phyloP scores from a whole-genome alignment of 2,888 invertebrate genomes.

The Agrotis puta region DNA sequence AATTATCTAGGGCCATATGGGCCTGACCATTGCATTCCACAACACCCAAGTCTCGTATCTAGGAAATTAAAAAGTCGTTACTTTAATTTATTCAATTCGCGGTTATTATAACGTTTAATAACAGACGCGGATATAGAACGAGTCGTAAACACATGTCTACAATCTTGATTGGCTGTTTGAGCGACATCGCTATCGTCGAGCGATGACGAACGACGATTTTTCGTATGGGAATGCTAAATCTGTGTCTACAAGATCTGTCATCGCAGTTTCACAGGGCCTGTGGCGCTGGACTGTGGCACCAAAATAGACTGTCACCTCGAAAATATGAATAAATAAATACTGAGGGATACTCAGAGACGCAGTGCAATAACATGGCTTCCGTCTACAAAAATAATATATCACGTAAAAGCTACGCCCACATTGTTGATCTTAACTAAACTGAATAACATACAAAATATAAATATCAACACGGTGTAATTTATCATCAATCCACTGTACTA shows the following conservation, averaged over 20 bases:
- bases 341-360: slow-evolving; percentile 68
- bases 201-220: slow-evolving; percentile 45
- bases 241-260: slow-evolving; percentile 69
- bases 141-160: slow-evolving; percentile 41
- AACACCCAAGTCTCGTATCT: background rate
- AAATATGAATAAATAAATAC: slow-evolving; percentile 81
- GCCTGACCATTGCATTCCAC: background rate
- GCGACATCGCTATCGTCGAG: slow-evolving; percentile 31
- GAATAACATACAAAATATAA: slow-evolving; percentile 21
- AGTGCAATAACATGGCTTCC: slow-evolving; percentile 68
- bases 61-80: slow-evolving; percentile 37
- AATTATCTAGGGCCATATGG: background rate
- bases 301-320: slow-evolving; percentile 82
- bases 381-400: slow-evolving; percentile 64
- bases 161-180: slow-evolving; percentile 31
- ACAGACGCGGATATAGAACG: slow-evolving; percentile 51
- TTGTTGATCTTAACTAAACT: slow-evolving; percentile 46
- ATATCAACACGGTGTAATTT: slow-evolving; percentile 42
- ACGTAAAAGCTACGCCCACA: slow-evolving; percentile 55
- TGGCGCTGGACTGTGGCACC: slow-evolving; percentile 66
- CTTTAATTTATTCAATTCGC: slow-evolving; percentile 43
- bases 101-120: slow-evolving; percentile 51
- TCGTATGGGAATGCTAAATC: slow-evolving; percentile 57
- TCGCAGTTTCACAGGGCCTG: slow-evolving; percentile 45
- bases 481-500: slow-evolving; percentile 27